Evolutionary conservation across 2,113 vertebrate genomes (phyloP).

Genomic region (Platycercus adscitus): DNA sequence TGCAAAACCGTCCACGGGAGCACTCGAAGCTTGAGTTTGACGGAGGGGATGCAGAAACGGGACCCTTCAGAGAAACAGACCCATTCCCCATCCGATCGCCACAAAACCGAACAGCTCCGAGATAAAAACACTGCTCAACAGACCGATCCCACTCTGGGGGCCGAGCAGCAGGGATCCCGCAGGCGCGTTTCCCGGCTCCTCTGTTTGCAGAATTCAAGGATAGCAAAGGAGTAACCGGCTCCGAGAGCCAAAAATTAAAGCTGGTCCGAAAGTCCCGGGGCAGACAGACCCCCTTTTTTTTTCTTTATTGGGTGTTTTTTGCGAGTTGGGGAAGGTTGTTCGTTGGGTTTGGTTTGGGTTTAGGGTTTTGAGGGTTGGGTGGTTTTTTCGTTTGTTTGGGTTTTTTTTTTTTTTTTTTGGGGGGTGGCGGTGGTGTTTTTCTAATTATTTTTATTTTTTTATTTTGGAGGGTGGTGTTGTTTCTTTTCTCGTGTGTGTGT

Average conservation of each 20-base stretch:
- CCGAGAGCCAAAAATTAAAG: not conserved
- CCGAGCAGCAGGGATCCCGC: not conserved
- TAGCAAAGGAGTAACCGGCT: not conserved
- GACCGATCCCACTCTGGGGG: not conserved
- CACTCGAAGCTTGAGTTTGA: not conserved
- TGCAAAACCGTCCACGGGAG: not conserved
- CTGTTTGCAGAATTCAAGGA: not conserved
- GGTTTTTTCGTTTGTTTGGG: too few species aligned
- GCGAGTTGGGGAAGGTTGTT: not conserved
- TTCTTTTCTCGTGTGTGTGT: too few species aligned
- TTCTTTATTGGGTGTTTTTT: not conserved
- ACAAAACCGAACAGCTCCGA: not conserved
- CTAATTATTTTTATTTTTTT: too few species aligned
- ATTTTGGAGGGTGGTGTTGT: too few species aligned
- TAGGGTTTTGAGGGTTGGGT: not conserved
- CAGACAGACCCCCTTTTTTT: not conserved
- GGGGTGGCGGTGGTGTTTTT: too few species aligned
- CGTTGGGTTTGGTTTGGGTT: not conserved
- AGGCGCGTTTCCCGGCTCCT: not conserved
- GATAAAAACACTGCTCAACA: fast-evolving
- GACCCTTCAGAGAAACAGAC: not conserved
- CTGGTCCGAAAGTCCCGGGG: not conserved
- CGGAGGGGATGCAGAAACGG: not conserved
- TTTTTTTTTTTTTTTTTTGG: too few species aligned
- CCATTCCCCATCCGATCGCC: not conserved